Conservation (phyloP, 2,113 vertebrate genomes). For the Rhabdornis inornatus region DNA sequence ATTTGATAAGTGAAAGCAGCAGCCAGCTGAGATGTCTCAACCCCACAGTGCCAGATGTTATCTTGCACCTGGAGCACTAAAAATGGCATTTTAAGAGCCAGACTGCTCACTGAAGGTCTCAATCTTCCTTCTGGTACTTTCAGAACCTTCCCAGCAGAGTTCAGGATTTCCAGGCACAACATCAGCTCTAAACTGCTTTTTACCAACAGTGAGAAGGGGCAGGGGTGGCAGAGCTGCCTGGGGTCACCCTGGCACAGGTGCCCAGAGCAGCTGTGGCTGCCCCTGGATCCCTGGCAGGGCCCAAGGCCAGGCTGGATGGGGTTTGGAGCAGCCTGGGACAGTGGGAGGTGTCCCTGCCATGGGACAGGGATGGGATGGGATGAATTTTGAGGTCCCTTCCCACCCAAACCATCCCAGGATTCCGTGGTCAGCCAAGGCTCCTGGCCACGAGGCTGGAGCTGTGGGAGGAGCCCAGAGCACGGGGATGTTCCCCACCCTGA, state of each 20-base stretch:
- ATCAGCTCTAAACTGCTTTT: neutral
- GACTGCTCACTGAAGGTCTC: neutral
- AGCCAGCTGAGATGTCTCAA: neutral
- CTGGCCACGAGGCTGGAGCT: neutral
- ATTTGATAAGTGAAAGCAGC: neutral
- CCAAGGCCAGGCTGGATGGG: neutral
- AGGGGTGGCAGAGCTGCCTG: neutral
- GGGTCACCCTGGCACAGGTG: too few relatives aligned
- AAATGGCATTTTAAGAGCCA: neutral
- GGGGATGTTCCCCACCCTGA: neutral
- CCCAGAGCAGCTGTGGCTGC: neutral
- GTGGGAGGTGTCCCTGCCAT: neutral
- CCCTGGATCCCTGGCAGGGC: neutral
- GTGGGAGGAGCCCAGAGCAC: neutral
- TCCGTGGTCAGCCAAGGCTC: neutral
- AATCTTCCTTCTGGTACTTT: neutral
- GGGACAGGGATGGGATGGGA: neutral
- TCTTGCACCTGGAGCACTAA: neutral
- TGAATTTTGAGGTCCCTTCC: neutral
- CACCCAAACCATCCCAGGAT: neutral
- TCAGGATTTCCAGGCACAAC: neutral
- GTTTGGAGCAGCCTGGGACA: fast-evolving
- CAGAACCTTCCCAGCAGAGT: neutral
- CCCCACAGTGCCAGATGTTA: fast-evolving
- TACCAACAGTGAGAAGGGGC: fast-evolving